Evolutionary conservation across 2,888 invertebrate species (phyloP).

Genomic region (Argyresthia albistria): DNA sequence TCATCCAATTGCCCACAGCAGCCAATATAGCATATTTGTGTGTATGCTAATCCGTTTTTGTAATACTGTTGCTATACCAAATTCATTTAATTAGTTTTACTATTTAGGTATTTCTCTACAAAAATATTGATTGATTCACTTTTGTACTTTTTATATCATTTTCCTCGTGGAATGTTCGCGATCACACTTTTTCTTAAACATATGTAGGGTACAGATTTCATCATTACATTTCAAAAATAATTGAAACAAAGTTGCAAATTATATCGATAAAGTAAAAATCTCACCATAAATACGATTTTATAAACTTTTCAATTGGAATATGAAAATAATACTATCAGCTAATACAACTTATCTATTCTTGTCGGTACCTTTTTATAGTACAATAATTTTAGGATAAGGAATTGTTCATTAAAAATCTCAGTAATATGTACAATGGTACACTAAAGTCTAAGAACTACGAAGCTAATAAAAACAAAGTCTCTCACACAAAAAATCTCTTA

Average conservation of each 20-base stretch:
- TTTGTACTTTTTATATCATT: constrained; percentile 66
- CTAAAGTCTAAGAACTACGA: too few species aligned
- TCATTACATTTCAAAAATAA: not conserved
- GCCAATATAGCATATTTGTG: too few species aligned
- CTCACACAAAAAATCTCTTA: too few species aligned
- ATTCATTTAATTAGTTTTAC: constrained; percentile 40
- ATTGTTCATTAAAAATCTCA: constrained; percentile 45
- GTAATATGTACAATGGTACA: not conserved
- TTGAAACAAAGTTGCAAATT: constrained; percentile 26
- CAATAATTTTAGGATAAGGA: constrained; percentile 16
- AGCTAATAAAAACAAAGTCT: too few species aligned
- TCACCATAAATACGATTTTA: not conserved
- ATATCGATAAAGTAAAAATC: not conserved
- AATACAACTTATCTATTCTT: constrained; percentile 26
- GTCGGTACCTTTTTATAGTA: constrained; percentile 19
- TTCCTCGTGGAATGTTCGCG: constrained; percentile 65
- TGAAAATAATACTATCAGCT: constrained; percentile 34
- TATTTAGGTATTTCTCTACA: constrained; percentile 48
- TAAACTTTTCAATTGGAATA: constrained; percentile 10
- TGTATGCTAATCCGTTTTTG: constrained; percentile 37
- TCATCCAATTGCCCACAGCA: constrained; percentile 36
- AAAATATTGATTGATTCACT: constrained; percentile 64
- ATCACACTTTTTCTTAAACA: constrained; percentile 51
- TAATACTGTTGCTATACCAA: constrained; percentile 61
- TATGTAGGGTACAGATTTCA: constrained; percentile 16